Conservation (phyloP, 2,797 vertebrate species). For the Enteromius radiatus region DNA sequence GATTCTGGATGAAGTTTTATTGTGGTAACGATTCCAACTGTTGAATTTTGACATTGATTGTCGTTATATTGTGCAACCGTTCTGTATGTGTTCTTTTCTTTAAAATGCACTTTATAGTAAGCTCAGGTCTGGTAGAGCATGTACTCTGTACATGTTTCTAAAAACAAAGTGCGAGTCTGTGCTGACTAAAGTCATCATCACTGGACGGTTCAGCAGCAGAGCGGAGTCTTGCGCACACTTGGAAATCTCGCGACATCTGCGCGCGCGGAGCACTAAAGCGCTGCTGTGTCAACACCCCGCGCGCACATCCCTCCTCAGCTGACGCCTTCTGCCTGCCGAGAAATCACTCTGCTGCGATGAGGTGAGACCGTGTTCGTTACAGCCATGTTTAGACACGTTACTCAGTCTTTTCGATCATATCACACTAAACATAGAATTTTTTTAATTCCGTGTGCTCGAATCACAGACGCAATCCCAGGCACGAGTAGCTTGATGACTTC, state of each 20-base stretch:
- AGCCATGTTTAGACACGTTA: constrained; percentile 35
- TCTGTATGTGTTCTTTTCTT: neutral
- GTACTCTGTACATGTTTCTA: neutral
- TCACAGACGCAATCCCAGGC: neutral
- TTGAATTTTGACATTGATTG: neutral
- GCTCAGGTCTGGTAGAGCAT: too few relatives aligned
- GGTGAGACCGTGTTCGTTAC: constrained; percentile 4
- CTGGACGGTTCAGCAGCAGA: neutral
- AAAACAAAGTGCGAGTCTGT: neutral
- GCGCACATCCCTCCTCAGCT: constrained; percentile 56
- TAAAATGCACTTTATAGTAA: neutral
- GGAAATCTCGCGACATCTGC: constrained; percentile 33
- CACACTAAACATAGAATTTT: neutral
- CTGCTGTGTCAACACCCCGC: constrained; percentile 45
- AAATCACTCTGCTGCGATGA: constrained; percentile 36
- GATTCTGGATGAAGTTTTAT: neutral
- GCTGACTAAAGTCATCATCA: neutral
- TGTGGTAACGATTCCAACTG: neutral
- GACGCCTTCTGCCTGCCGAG: constrained; percentile 52
- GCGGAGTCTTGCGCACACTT: neutral
- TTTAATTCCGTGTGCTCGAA: neutral
- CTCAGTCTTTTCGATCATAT: neutral
- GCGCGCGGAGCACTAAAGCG: neutral
- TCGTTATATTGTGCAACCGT: too few relatives aligned
- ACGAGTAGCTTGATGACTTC: constrained; percentile 15